Percentiles rank a stretch among this genome's conserved stretches.
Conservation (phyloP, 2,113 vertebrate species). For the Monopterus albus region DNA sequence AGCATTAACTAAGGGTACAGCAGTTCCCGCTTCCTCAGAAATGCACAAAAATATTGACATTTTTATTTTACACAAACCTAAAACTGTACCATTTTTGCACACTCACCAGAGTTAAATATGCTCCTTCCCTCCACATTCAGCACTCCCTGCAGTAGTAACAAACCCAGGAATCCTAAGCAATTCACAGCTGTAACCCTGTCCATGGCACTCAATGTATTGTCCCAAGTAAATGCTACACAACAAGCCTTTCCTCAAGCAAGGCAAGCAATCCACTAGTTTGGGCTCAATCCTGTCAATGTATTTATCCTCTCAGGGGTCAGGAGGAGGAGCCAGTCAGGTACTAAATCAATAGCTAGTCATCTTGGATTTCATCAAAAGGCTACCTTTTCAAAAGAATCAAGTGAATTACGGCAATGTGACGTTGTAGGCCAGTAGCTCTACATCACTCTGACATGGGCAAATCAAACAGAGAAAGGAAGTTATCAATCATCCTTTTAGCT, state of each 20-base stretch:
- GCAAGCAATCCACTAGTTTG: slow-evolving; percentile 41
- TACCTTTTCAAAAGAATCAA: slow-evolving; percentile 41
- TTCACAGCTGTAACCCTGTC: slow-evolving; percentile 60
- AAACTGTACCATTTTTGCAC: neutral
- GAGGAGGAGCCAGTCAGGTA: slow-evolving; percentile 60
- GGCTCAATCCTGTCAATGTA: slow-evolving; percentile 59
- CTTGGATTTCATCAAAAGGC: slow-evolving; percentile 61
- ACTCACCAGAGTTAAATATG: slow-evolving; percentile 73
- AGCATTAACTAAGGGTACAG: neutral
- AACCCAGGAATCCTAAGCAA: slow-evolving; percentile 69
- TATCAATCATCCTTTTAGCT: slow-evolving; percentile 67
- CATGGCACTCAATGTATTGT: slow-evolving; percentile 64
- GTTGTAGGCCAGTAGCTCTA: slow-evolving; percentile 58
- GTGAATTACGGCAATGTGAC: slow-evolving; percentile 67
- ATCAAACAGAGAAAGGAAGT: slow-evolving; percentile 60
- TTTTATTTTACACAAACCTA: neutral
- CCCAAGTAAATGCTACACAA: slow-evolving; percentile 20
- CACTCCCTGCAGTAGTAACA: slow-evolving; percentile 72
- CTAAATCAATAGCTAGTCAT: slow-evolving; percentile 70
- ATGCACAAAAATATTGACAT: neutral
- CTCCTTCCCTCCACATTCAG: slow-evolving; percentile 69
- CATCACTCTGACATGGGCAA: slow-evolving; percentile 74
- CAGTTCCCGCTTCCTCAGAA: neutral
- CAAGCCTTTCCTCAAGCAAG: slow-evolving; percentile 38
- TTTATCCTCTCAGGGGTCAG: slow-evolving; percentile 68